phyloP scores from a whole-genome alignment of 2,797 vertebrate species.

The Thalassophryne amazonica region DNA sequence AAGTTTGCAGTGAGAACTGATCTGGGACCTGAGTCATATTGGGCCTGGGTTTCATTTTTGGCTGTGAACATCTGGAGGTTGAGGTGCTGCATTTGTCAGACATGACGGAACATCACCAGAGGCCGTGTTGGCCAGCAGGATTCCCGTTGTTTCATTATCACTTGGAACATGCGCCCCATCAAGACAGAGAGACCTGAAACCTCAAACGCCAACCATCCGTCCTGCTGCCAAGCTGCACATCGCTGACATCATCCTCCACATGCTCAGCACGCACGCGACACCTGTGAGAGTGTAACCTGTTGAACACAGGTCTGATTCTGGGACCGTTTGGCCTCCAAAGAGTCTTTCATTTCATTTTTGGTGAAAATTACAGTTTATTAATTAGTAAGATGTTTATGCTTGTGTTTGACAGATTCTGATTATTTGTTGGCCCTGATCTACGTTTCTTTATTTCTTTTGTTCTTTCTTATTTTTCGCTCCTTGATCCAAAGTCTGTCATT shows the following conservation, averaged over 20 bases:
- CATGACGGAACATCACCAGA: slow-evolving; percentile 63
- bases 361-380: no score
- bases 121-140: slow-evolving; percentile 46
- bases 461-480: no score
- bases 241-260: slow-evolving; percentile 51
- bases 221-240: slow-evolving; percentile 43
- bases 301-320: no score
- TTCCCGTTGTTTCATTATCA: slow-evolving; percentile 58
- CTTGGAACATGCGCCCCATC: slow-evolving; percentile 32
- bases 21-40: no score
- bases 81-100: slow-evolving; percentile 45
- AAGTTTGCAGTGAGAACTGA: no score
- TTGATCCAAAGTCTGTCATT: no score
- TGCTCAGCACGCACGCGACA: slow-evolving; percentile 23
- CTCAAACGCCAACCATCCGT: slow-evolving; percentile 50
- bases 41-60: no score
- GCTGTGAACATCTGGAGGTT: slow-evolving; percentile 53
- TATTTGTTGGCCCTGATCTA: no score
- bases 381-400: no score
- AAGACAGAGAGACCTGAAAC: slow-evolving; percentile 28
- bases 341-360: background rate
- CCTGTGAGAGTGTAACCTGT: slow-evolving; percentile 27
- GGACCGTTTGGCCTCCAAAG: background rate
- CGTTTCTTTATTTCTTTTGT: no score
- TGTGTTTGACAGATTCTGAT: no score